Conservation (phyloP, 2,797 vertebrate species). For the Myoxocephalus aenaeus region DNA sequence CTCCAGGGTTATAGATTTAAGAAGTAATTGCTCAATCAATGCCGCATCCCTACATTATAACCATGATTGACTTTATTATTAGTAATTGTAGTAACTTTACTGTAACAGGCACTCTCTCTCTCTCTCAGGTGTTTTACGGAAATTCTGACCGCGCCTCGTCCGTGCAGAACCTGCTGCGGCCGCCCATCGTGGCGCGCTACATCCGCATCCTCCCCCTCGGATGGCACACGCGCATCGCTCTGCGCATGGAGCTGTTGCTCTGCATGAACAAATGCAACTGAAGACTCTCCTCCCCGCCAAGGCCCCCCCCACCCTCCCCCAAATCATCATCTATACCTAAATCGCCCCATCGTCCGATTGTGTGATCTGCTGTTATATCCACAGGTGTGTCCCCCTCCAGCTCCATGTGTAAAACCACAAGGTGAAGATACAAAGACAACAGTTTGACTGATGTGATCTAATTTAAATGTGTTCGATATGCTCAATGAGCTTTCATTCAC, state of each 20-base stretch:
- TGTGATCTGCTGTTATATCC: slow-evolving; percentile 23
- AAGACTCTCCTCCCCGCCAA: slow-evolving; percentile 15
- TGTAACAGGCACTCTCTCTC: not conserved
- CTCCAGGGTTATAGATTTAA: not conserved
- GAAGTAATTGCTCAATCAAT: not conserved
- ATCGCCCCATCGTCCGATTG: not conserved
- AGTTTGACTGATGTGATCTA: slow-evolving; percentile 26
- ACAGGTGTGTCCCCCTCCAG: slow-evolving; percentile 18
- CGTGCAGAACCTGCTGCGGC: slow-evolving; percentile 96
- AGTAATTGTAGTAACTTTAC: not conserved
- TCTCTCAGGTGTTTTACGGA: slow-evolving; percentile 93
- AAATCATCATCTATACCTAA: slow-evolving; percentile 4
- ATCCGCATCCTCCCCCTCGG: slow-evolving; percentile 94
- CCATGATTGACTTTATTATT: not conserved
- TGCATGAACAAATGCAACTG: slow-evolving; percentile 93
- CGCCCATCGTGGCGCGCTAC: slow-evolving; percentile 93
- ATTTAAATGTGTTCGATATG: slow-evolving; percentile 71
- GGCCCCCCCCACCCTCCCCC: slow-evolving; percentile 20
- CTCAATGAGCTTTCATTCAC: slow-evolving; percentile 57
- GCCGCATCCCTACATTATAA: not conserved
- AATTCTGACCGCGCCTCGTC: slow-evolving; percentile 95
- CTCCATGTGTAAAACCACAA: slow-evolving; percentile 19
- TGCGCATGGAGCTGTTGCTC: slow-evolving; percentile 95
- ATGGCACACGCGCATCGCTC: slow-evolving; percentile 98
- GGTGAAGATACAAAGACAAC: slow-evolving; percentile 12